These are phyloP conservation scores for Poeciliopsis retropinna DNA, from an alignment of 2,113 vertebrate species.

Conservation along the genomic window DNA sequence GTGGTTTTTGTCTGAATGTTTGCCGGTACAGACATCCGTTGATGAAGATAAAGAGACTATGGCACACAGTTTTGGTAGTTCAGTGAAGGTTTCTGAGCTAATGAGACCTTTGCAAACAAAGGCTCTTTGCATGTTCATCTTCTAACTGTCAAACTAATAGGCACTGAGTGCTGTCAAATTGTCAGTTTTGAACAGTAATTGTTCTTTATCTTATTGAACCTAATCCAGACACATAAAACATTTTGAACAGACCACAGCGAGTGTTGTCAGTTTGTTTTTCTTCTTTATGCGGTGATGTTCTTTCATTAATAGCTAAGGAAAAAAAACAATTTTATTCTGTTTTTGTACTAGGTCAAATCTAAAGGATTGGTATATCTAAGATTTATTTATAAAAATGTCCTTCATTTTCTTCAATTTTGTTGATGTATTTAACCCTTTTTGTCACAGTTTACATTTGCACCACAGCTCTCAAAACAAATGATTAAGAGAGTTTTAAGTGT, in stretches of 20 bases:
- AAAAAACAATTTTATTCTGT: neutral
- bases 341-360: neutral
- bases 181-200: constrained; percentile 20
- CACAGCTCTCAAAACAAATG: too few species aligned
- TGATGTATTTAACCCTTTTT: constrained; percentile 2
- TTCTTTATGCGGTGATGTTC: constrained; percentile 5
- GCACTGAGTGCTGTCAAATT: constrained; percentile 22
- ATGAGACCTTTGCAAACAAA: constrained; percentile 47
- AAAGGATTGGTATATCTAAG: constrained; percentile 5
- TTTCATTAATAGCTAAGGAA: constrained; percentile 29
- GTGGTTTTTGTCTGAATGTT: constrained; percentile 48
- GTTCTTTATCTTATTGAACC: constrained; percentile 15
- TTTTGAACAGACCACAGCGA: constrained; percentile 3
- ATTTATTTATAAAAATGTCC: constrained; percentile 16
- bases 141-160: constrained; percentile 41
- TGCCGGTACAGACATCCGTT: constrained; percentile 39
- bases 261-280: constrained; percentile 3
- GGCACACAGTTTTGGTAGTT: constrained; percentile 35
- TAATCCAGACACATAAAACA: constrained; percentile 21
- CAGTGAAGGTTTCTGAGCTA: constrained; percentile 48
- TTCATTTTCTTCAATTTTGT: constrained; percentile 15
- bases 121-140: constrained; percentile 12
- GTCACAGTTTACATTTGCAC: constrained; percentile 19
- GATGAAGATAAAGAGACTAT: constrained; percentile 49
- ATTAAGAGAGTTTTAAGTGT: too few species aligned